Evolutionary conservation across 1,140 invertebrate genomes (phyloP).

Genomic region (Drosophila elegans): DNA sequence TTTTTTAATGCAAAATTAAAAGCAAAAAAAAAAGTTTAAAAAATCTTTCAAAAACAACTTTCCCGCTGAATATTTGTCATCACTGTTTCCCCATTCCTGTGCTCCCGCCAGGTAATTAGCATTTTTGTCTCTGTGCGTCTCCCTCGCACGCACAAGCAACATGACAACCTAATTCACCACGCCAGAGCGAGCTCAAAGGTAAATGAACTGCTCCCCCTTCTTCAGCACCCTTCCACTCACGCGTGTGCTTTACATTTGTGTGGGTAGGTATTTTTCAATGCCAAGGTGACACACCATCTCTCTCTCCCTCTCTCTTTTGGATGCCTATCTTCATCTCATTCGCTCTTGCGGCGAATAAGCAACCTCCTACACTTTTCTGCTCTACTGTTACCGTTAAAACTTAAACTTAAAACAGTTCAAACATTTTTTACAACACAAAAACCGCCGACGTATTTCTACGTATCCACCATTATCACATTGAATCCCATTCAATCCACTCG

Average conservation of each 20-base stretch:
- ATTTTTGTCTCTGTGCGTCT: conserved; percentile 33
- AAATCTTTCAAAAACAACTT: too few species aligned
- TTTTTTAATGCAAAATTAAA: too few species aligned
- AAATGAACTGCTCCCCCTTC: conserved; percentile 56
- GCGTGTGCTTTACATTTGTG: conserved; percentile 15
- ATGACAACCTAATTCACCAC: conserved; percentile 64
- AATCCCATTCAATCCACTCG: conserved; percentile 49
- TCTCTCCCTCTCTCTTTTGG: conserved; percentile 8
- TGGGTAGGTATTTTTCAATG: conserved; percentile 63
- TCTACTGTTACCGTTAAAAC: conserved; percentile 83
- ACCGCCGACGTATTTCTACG: conserved; percentile 35
- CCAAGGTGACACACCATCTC: conserved; percentile 62
- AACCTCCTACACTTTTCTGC: conserved; percentile 64
- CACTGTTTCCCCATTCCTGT: not conserved
- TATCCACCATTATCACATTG: conserved; percentile 32
- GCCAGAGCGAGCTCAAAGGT: conserved; percentile 51
- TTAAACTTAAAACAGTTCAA: conserved; percentile 85
- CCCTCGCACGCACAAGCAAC: conserved; percentile 42
- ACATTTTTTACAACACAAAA: conserved; percentile 83
- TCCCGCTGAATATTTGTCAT: not conserved
- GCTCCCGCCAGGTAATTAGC: conserved; percentile 31
- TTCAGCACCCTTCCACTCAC: conserved; percentile 3
- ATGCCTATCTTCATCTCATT: conserved; percentile 7
- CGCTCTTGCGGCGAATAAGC: conserved; percentile 6
- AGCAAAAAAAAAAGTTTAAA: too few species aligned